phyloP scores from a whole-genome alignment of 2,113 vertebrate species.

The Sciurus niger region DNA sequence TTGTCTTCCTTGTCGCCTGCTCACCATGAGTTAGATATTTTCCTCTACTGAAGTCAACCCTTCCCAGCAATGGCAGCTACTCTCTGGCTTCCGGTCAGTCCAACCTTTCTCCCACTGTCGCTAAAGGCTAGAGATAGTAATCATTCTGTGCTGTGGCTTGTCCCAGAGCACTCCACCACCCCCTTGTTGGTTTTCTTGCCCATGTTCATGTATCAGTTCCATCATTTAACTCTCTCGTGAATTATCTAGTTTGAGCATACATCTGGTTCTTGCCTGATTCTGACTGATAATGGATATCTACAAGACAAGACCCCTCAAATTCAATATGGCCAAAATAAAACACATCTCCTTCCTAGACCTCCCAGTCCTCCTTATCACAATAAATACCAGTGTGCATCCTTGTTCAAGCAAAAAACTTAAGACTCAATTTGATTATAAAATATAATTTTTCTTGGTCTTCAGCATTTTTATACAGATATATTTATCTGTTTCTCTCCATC shows the following conservation, averaged over 20 bases:
- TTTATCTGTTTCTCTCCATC: background rate
- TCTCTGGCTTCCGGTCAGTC: background rate
- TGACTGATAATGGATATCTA: background rate
- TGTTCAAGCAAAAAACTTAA: background rate
- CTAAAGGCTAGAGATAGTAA: background rate
- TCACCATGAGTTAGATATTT: background rate
- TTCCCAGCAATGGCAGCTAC: background rate
- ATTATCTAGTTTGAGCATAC: background rate
- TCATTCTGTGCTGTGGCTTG: background rate
- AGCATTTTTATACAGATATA: background rate
- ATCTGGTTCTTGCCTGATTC: background rate
- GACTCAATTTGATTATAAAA: background rate
- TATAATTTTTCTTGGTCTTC: background rate
- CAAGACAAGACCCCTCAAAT: background rate
- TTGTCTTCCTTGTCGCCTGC: background rate
- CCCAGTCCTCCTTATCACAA: background rate
- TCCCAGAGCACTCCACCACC: background rate
- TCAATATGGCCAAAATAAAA: background rate
- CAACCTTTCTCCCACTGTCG: background rate
- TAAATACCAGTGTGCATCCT: background rate
- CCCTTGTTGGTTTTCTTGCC: background rate
- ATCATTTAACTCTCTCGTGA: background rate
- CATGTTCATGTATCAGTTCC: background rate
- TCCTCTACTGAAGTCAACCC: background rate
- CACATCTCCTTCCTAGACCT: background rate